Percentiles rank a stretch among this genome's conserved stretches.
These are phyloP conservation scores for Crematogaster levior DNA, from an alignment of 2,888 invertebrate genomes.

Conservation along the genomic window DNA sequence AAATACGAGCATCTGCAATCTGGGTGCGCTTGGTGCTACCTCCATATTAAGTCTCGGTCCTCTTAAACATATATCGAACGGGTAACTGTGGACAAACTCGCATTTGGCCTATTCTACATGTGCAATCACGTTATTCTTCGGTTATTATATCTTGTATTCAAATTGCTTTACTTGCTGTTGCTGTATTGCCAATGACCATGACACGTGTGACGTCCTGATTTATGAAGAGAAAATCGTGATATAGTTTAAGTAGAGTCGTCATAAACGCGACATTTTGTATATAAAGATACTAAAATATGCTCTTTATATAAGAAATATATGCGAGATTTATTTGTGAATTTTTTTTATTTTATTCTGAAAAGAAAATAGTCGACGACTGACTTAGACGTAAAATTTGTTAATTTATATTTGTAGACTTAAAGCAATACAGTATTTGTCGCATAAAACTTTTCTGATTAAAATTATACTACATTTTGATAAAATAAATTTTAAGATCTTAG, in stretches of 20 bases:
- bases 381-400: conserved; percentile 29
- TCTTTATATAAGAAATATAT: conserved; percentile 21
- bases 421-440: conserved; percentile 71
- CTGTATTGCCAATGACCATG: conserved; percentile 44
- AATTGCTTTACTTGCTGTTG: conserved; percentile 37
- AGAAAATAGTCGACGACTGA: neutral
- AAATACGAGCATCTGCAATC: conserved; percentile 87
- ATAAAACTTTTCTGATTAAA: conserved; percentile 4
- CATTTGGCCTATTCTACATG: conserved; percentile 52
- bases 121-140: conserved; percentile 37
- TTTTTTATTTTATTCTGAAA: neutral
- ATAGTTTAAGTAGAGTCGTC: conserved; percentile 35
- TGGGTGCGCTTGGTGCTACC: conserved; percentile 90
- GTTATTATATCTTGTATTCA: conserved; percentile 4
- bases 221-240: conserved; percentile 11
- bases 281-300: neutral
- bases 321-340: neutral
- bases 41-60: conserved; percentile 91
- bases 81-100: conserved; percentile 79
- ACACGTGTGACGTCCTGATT: conserved; percentile 25
- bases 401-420: conserved; percentile 59
- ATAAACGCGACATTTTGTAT: neutral
- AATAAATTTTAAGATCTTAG: conserved; percentile 59
- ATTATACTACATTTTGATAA: conserved; percentile 62
- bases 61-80: conserved; percentile 86